phyloP scores from a whole-genome alignment of 2,113 vertebrate genomes.

The Pelodiscus sinensis region DNA sequence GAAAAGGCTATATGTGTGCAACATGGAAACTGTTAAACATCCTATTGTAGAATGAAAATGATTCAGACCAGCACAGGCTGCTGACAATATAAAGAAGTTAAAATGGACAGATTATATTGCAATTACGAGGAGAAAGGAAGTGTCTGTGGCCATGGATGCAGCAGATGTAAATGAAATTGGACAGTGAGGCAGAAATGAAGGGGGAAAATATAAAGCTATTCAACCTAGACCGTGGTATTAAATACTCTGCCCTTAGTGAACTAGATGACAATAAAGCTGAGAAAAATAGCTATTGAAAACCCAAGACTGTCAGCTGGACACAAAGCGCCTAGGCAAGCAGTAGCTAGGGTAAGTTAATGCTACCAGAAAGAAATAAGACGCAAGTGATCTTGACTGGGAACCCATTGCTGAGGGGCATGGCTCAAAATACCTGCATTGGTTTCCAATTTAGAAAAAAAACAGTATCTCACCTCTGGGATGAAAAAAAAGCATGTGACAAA shows the following conservation, averaged over 20 bases:
- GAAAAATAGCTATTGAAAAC: fast-evolving
- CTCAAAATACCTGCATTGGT: not conserved
- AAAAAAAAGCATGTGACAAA: not conserved
- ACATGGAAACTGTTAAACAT: not conserved
- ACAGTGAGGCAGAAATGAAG: not conserved
- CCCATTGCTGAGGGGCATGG: not conserved
- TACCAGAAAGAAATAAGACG: not conserved
- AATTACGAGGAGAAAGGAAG: not conserved
- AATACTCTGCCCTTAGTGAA: not conserved
- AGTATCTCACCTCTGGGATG: not conserved
- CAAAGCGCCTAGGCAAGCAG: not conserved
- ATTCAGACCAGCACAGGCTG: not conserved
- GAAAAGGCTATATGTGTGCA: not conserved
- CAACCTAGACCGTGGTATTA: not conserved
- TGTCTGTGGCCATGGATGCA: not conserved
- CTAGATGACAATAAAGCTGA: not conserved
- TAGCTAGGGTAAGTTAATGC: fast-evolving
- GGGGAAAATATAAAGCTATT: not conserved
- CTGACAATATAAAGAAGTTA: not conserved
- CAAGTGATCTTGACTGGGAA: not conserved
- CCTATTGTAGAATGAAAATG: not conserved
- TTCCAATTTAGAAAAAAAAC: not conserved
- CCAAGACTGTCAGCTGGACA: not conserved
- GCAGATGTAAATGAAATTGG: not conserved
- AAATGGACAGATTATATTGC: not conserved